Base-by-base conservation (phyloP, 2,797 vertebrate species). In the Pterois miles region DNA sequence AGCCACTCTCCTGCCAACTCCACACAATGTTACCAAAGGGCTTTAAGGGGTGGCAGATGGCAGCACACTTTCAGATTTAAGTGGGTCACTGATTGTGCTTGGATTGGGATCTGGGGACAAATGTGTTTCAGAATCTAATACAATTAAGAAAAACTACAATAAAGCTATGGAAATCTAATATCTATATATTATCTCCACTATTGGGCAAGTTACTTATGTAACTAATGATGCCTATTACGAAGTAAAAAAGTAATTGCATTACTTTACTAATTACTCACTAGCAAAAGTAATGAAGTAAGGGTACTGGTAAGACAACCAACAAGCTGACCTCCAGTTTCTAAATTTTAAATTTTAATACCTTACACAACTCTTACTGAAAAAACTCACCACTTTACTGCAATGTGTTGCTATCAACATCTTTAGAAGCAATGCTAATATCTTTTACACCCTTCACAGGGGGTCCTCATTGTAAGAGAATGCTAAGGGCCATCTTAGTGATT, bases 11-110 rank as follows among this genome's bases (percentile, higher is more conserved):
- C 40, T 65, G 67, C 58, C 54, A 84, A 34, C 29, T 59, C 43
- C 20, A 27, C 57, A 68, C 25, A 71, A 64, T 64, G 54, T 64
- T 53, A 54, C 56, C 36, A 14, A 43, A 16, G 16, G 68, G 36
- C 54, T 66, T 23, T 54, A 7, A 13, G 20, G 56, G 63, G 13
- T 73, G 54, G 53, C 74, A 85, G 78, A 81, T 23, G 75, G 80
- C 33, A 67, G 52, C 43, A 59, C 65, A 80, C 58, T 53, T 88
- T 68, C 33, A 18, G 48, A 78, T 70, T 59, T 43, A 71, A 53
- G 22, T 71, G 59, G 66, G 78, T 78, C 69, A 71, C 40, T 82
- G 63, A 71, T 53, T 64, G 91, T 65, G 92, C 46, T 79, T 43
- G 36, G 60, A 64, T 20, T 59, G 54, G 33, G 68, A 60, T 71